Base-by-base conservation (phyloP, 2,797 vertebrate genomes). In the Lophius americanus region DNA sequence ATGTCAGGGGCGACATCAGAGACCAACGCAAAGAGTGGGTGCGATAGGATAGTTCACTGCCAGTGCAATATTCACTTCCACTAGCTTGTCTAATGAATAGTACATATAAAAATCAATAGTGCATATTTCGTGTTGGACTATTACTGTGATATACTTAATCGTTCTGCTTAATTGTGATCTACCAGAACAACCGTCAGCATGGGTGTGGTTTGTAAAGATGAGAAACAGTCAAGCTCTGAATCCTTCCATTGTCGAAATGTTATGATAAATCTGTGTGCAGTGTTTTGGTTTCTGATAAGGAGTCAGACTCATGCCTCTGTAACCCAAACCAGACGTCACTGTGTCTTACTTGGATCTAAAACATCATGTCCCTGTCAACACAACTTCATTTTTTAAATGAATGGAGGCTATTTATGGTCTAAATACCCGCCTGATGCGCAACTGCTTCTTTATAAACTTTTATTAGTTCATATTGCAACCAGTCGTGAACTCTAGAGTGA, bases 1-100 rank as follows among this genome's bases (percentile, higher is more conserved):
- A 70, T 9, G 33, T 58, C 60, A 61, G 1, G 8, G 35, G 14
- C 3, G 44, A 53, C 55, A 56, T 65, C 43, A 59, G 49, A 12
- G 39, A 23, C 33, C 60, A 44, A 73, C 32, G 49, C 39, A 56
- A 37, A 43, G 3, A n/a, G 38, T 38, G 9, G 66, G 51, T 44
- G 60, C 42, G 64, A 72, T 2, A 13, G 63, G n/a, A 8, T 5
- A n/a, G 37, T 44, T 52, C 8, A 60, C 7, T 44, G 43, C n/a
- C 36, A 5, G 12, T 33, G 10, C 6, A 53, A 38, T 7, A 43
- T n/a, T 50, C 47, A 51, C 46, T 51, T 54, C 51, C 33, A 52
- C 44, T 59, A 44, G 54, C 32, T 52, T 36, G 13, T 33, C 60
- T n/a, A n/a, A n/a, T n/a, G n/a, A n/a, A n/a, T n/a, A n/a, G n/a